Conservation (phyloP, 2,113 vertebrate genomes). For the Prionailurus viverrinus region DNA sequence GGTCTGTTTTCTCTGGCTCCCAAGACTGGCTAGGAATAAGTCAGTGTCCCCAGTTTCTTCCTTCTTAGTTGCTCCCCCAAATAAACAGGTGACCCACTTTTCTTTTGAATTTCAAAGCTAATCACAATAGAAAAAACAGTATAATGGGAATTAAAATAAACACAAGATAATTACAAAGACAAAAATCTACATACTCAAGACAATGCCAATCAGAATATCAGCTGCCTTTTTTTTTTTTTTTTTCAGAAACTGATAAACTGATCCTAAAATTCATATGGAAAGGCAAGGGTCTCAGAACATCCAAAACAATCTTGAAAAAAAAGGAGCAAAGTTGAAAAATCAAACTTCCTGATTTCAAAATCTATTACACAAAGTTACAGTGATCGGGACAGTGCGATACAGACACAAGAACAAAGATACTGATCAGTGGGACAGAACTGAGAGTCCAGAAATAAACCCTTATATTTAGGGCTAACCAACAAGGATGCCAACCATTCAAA, state of each 20-base stretch:
- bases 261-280: constrained; percentile 47
- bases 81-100: constrained; percentile 14
- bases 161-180: constrained; percentile 32
- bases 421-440: background rate
- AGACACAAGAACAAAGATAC: background rate
- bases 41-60: background rate
- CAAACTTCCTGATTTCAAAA: constrained; percentile 38
- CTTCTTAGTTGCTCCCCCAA: background rate
- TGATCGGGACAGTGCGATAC: background rate
- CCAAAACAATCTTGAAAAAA: constrained; percentile 36
- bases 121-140: background rate
- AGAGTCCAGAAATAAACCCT: background rate
- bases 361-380: background rate
- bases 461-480: background rate
- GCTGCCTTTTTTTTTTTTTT: background rate
- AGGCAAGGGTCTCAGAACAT: background rate
- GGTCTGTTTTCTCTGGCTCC: constrained; percentile 17
- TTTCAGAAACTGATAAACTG: background rate
- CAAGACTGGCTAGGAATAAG: constrained; percentile 1
- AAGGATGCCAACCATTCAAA: background rate
- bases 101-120: constrained; percentile 17
- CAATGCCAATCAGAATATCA: background rate
- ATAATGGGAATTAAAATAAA: constrained; percentile 12
- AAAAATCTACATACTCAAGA: constrained; percentile 5
- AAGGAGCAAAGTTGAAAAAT: constrained; percentile 26